Evolutionary conservation across 2,888 invertebrate species (phyloP), one percentile per base, ranked within the genome.

Genomic region (Cantharis rustica): DNA sequence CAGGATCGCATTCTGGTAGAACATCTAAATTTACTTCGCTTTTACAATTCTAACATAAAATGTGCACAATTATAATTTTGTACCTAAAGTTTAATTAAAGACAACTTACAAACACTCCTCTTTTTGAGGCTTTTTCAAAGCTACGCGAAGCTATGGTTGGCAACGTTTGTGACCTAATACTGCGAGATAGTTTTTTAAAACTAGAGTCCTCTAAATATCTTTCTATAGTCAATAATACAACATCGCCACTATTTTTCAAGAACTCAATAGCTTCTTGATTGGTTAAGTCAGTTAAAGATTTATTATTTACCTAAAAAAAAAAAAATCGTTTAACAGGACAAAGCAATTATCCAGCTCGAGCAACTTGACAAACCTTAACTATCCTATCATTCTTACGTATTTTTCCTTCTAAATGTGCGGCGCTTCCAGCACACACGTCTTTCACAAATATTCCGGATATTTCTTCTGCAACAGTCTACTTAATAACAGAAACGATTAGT

Each of bases 401-500:
- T 88, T 94, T 93, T 73, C 95, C 94, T 87, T 97, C 97, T 84
- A 95, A 90, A 87, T 97, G 97, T 0, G 99, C 99, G 73, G 98
- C 97, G 88, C 98, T 98, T 72, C 98, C 98, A 86, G 96, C 95
- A 85, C 98, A 97, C 83, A 99, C 96, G 87, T 98, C 98, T 89
- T 99, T 98, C 16, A 99, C 98, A 90, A 99, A 99, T 85, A 99
- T 98, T 9, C 99, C 99, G n/a, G 98, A 98, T 71, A 99, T 91
- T 88, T 99, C 99, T 89, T 99, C 99, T 94, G 89, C 68, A 91
- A 79, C 76, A 82, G 78, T 80, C 69, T 78, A 31, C 17, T 74
- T 69, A 69, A 62, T 69, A 73, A 69, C 69, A 71, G 26, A 68
- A 69, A 20, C n/a, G 31, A 10, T 68, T 66, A 20, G 13, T 70